Evolutionary conservation across 1,140 invertebrate species (phyloP).

Genomic region (Neodiprion pinetum): DNA sequence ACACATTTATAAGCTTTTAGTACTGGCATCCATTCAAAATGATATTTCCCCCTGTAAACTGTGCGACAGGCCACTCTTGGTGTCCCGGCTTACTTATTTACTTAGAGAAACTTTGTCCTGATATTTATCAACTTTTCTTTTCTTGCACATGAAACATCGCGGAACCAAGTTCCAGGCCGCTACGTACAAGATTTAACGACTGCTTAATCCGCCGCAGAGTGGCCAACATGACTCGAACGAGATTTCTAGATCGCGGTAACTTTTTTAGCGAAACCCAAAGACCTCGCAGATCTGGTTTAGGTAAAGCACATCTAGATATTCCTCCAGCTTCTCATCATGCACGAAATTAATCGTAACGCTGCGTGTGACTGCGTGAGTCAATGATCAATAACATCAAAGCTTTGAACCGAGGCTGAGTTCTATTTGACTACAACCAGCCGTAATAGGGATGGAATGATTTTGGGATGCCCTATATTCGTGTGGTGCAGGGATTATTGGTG

Average conservation of each 20-base stretch:
- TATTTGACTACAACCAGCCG: background rate
- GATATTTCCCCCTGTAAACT: background rate
- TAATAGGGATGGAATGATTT: background rate
- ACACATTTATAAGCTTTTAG: background rate
- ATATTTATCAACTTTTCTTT: background rate
- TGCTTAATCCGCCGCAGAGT: background rate
- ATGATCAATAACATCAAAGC: background rate
- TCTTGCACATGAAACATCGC: background rate
- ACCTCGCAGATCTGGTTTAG: background rate
- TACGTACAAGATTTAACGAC: background rate
- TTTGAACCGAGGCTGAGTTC: background rate
- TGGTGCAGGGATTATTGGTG: background rate
- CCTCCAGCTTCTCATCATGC: background rate
- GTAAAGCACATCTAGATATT: background rate
- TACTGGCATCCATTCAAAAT: constrained; percentile 3
- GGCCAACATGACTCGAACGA: background rate
- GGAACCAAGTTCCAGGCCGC: background rate
- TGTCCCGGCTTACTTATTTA: background rate
- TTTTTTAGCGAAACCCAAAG: background rate
- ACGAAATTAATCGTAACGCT: background rate
- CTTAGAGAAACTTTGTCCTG: background rate
- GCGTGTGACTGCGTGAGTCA: background rate
- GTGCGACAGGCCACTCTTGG: background rate
- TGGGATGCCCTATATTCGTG: background rate
- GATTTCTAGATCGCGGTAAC: background rate